Conservation (phyloP, 2,113 vertebrate genomes). For the Pachycephala philippinensis region DNA sequence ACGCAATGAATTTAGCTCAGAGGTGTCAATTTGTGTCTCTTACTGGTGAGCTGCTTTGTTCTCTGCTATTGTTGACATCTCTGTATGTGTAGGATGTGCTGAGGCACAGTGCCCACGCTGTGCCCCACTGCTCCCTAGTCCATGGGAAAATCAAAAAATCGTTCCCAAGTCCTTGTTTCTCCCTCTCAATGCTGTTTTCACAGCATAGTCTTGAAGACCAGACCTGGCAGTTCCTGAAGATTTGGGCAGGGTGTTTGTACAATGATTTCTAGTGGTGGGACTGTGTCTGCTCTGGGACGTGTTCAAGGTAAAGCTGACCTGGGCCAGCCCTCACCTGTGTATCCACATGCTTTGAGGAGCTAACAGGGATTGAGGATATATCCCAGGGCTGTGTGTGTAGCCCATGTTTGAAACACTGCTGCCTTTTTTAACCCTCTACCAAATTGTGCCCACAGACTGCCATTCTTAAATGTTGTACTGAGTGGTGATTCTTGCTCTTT, state of each 20-base stretch:
- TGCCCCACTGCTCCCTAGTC: background rate
- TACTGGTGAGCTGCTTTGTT: background rate
- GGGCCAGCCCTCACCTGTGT: background rate
- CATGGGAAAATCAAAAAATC: background rate
- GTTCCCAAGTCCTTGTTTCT: background rate
- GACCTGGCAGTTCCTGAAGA: background rate
- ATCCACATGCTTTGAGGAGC: background rate
- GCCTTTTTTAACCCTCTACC: background rate
- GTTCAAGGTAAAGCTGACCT: background rate
- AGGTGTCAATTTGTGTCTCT: background rate
- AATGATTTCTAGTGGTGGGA: rapidly evolving
- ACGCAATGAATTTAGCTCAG: rapidly evolving
- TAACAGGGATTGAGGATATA: background rate
- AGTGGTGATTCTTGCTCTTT: background rate
- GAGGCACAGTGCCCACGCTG: rapidly evolving
- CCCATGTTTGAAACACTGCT: background rate
- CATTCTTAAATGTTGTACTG: background rate
- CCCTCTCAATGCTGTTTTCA: background rate
- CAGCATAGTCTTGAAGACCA: background rate
- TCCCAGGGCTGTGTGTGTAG: background rate
- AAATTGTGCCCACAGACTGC: rapidly evolving
- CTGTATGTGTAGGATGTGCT: background rate
- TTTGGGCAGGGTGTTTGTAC: too few species aligned
- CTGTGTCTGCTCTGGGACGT: background rate
- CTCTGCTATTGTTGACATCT: background rate